Evolutionary conservation across 2,113 vertebrate genomes (phyloP).

Genomic region (Dasyurus viverrinus): DNA sequence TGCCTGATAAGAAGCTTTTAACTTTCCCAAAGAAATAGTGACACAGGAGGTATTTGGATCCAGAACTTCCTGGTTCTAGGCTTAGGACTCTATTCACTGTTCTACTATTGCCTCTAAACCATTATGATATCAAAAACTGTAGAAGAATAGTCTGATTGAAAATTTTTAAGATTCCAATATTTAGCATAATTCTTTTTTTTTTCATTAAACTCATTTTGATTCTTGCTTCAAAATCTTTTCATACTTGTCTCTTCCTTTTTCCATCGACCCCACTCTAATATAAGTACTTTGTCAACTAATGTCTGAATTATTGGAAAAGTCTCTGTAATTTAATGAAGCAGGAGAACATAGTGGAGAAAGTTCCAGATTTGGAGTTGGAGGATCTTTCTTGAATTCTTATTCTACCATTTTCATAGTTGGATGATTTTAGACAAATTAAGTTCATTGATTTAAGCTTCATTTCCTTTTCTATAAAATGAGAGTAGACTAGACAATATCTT

Average conservation of each 20-base stretch:
- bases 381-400: not conserved
- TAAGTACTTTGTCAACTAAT: not conserved
- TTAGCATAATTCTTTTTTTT: not conserved
- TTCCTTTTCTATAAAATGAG: not conserved
- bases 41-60: not conserved
- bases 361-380: not conserved
- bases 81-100: not conserved
- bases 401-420: not conserved
- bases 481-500: not conserved
- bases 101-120: not conserved
- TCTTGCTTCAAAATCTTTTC: slow-evolving; percentile 10
- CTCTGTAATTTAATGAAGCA: not conserved
- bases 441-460: not conserved
- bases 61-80: not conserved
- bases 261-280: not conserved
- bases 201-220: not conserved
- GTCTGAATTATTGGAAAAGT: not conserved
- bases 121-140: not conserved
- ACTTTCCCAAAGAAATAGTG: not conserved
- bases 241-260: not conserved
- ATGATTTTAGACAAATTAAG: not conserved
- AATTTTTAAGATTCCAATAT: not conserved
- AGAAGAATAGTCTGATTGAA: not conserved
- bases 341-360: not conserved
- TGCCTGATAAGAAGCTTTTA: not conserved